A percentile compares a stretch with the other conserved stretches of the same genome.
phyloP scores from a whole-genome alignment of 2,888 invertebrate species.

The Acholoe squamosa region DNA sequence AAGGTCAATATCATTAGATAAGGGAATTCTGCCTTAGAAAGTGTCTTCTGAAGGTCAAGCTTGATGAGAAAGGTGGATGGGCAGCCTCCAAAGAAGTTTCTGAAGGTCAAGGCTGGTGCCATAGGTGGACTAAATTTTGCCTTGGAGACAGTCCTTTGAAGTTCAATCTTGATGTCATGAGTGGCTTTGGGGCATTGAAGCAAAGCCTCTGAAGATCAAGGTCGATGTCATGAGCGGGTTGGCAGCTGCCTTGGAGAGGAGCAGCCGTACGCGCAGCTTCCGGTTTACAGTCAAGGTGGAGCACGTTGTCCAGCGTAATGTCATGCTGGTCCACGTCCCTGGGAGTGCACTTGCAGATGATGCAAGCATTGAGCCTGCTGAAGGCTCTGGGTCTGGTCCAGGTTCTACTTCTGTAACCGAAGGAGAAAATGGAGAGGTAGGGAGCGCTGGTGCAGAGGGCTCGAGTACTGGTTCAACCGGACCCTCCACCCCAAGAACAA shows the following conservation, averaged over 20 bases:
- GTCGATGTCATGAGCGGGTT: conserved; percentile 33
- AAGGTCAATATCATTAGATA: no score
- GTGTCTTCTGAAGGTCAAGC: no score
- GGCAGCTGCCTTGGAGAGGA: conserved; percentile 4
- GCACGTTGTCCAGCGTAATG: conserved; percentile 35
- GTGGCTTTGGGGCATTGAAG: conserved; percentile 11
- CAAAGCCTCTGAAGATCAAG: not conserved
- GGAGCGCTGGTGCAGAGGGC: not conserved
- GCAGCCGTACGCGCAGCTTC: conserved; percentile 13
- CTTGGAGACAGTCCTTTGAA: not conserved
- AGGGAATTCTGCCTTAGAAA: no score
- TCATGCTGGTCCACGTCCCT: conserved; percentile 55
- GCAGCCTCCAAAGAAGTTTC: no score
- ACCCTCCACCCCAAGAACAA: not conserved
- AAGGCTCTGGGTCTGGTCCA: not conserved
- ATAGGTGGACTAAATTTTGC: not conserved
- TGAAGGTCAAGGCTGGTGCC: not conserved
- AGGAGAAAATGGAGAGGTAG: not conserved
- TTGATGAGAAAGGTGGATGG: no score
- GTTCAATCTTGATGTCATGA: not conserved
- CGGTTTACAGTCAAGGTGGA: conserved; percentile 53
- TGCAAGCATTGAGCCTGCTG: not conserved
- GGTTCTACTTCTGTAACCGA: not conserved
- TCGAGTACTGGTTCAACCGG: not conserved
- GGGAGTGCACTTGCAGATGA: conserved; percentile 38